Conservation (phyloP, 2,113 vertebrate genomes). For the Talpa occidentalis region DNA sequence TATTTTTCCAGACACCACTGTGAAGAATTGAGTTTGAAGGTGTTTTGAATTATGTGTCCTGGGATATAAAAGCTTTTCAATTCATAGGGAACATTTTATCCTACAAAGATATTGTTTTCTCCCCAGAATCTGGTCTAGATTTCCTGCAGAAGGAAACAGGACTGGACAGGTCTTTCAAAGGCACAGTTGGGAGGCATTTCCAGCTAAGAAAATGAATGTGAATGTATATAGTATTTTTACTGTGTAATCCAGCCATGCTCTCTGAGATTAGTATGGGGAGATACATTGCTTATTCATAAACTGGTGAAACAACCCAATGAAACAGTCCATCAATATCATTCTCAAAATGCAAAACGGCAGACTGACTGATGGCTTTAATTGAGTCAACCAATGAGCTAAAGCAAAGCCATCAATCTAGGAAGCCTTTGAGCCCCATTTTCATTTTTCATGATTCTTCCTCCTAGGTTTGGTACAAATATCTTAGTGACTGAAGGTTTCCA, state of each 20-base stretch:
- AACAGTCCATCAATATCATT: background rate
- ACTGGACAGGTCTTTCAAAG: background rate
- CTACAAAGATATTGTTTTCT: background rate
- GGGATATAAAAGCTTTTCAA: constrained; percentile 10
- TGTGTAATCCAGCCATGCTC: background rate
- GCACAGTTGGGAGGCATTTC: background rate
- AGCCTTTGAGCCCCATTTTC: background rate
- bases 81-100: background rate
- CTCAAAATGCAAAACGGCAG: constrained; percentile 34
- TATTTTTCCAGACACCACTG: background rate
- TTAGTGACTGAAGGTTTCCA: background rate
- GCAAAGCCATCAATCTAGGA: background rate
- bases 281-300: background rate
- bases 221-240: background rate
- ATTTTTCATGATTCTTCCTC: background rate
- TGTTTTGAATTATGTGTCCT: background rate
- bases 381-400: background rate
- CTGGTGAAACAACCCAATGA: background rate
- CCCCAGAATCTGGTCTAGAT: background rate
- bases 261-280: background rate
- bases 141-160: background rate
- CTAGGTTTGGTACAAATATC: background rate
- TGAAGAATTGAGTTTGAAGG: background rate
- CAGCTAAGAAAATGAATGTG: background rate
- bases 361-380: background rate